Conservation (phyloP, 2,888 invertebrate genomes). For the Scaptomyza polygonia region DNA sequence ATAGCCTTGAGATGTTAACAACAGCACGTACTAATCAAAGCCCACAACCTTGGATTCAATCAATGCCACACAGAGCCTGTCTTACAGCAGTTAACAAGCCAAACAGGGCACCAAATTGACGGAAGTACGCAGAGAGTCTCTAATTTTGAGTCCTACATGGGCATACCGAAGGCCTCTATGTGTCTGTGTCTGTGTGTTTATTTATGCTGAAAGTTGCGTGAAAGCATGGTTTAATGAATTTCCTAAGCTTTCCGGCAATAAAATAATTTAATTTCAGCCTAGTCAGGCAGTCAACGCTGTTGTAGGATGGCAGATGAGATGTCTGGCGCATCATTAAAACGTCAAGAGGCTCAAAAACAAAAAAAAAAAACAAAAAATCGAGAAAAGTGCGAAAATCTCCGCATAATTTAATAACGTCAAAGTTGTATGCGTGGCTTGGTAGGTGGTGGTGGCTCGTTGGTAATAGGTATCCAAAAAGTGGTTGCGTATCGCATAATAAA, state of each 20-base stretch:
- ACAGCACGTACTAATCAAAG: slow-evolving; percentile 59
- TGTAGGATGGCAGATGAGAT: slow-evolving; percentile 1
- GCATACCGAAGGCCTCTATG: slow-evolving; percentile 44
- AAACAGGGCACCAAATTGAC: slow-evolving; percentile 42
- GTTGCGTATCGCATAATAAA: slow-evolving; percentile 75
- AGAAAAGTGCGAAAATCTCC: slow-evolving; percentile 71
- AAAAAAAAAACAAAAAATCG: slow-evolving; percentile 7
- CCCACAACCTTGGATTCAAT: slow-evolving; percentile 30
- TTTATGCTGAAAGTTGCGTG: slow-evolving; percentile 55
- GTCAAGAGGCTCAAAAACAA: slow-evolving; percentile 66
- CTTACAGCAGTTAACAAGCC: slow-evolving; percentile 36
- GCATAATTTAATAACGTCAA: slow-evolving; percentile 78
- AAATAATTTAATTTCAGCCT: slow-evolving; percentile 77
- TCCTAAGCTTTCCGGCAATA: slow-evolving; percentile 71
- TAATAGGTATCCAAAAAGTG: slow-evolving; percentile 41
- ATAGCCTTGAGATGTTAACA: slow-evolving; percentile 27
- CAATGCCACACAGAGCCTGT: slow-evolving; percentile 43
- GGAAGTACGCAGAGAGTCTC: slow-evolving; percentile 27
- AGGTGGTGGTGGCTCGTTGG: not conserved
- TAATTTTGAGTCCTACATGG: slow-evolving; percentile 45
- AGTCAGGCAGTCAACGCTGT: slow-evolving; percentile 33
- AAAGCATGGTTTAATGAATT: slow-evolving; percentile 75
- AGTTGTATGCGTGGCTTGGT: slow-evolving; percentile 29
- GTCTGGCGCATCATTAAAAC: slow-evolving; percentile 69
- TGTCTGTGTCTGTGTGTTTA: slow-evolving; percentile 30